These are phyloP conservation scores for Fissipunctia ypsillon DNA, from an alignment of 2,888 invertebrate genomes.

Conservation along the genomic window DNA sequence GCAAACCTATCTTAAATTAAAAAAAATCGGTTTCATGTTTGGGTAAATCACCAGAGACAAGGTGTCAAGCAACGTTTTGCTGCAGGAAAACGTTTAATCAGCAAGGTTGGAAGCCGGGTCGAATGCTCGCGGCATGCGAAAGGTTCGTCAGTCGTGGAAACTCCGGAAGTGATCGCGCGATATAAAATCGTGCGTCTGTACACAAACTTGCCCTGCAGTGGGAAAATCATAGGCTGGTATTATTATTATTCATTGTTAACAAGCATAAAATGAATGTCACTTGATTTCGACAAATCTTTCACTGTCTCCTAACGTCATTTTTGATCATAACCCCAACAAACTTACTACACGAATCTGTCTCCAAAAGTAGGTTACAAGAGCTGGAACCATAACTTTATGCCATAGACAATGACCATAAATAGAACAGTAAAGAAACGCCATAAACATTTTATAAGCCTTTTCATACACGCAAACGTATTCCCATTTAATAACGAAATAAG, in stretches of 20 bases:
- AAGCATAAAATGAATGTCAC: no score
- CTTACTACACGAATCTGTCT: slow-evolving; percentile 18
- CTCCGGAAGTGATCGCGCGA: background rate
- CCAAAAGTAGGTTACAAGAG: slow-evolving; percentile 50
- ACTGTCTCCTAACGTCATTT: background rate
- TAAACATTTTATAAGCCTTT: slow-evolving; percentile 82
- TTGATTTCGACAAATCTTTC: no score
- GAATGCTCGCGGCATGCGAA: background rate
- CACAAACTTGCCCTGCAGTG: no score
- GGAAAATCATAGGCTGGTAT: no score
- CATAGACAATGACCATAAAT: slow-evolving; percentile 68
- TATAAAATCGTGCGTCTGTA: background rate
- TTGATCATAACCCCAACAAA: slow-evolving; percentile 2
- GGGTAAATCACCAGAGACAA: background rate
- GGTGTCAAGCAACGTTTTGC: background rate
- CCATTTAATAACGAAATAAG: slow-evolving; percentile 60
- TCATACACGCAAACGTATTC: slow-evolving; percentile 71
- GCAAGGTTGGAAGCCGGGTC: background rate
- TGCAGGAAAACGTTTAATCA: background rate
- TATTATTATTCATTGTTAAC: no score
- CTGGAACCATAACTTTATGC: slow-evolving; percentile 40
- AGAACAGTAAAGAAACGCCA: slow-evolving; percentile 73
- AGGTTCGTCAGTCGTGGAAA: background rate
- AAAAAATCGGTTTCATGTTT: background rate
- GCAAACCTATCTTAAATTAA: no score